Base-by-base conservation (phyloP, 2,797 vertebrate species). In the Bovichtus diacanthus region DNA sequence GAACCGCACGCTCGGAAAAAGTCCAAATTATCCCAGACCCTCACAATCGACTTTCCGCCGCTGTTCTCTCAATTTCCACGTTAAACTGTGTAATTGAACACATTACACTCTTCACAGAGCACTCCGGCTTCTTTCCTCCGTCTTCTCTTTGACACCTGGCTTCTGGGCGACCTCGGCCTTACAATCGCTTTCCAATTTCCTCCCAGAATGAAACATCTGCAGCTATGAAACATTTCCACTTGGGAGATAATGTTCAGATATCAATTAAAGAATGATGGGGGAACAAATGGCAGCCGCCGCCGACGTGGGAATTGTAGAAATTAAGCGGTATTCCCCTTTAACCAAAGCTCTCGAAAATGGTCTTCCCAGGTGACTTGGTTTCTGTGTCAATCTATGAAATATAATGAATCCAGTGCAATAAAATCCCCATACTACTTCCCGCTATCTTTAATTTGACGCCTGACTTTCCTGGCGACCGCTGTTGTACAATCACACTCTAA, bases 401-500 rank as follows among this genome's bases (percentile, higher is more conserved):
- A 76, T 90, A 91, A 93, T 92, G 90, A 89, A 91, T 85, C 83
- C 29, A 7, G 88, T 12, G 88, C 66, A 81, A 74, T 80, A 77
- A 87, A 90, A 70, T 90, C 90, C 90, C 90, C 59, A 67, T 9
- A 78, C 90, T 50, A 82, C 76, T 88, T 87, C 41, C 67, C 81
- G 86, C 87, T 70, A 93, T 88, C 88, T 88, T 93, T 93, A 93
- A 93, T 93, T 92, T 90, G 89, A 89, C 1, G 82, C 59, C 50
- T 86, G 90, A 85, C 91, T 91, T 93, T 87, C 60, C 84, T 49
- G 81, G 53, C 81, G 58, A 90, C 89, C 31, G 87, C 86, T 72
- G 76, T 86, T 84, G 71, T 90, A 91, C 90, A 93, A 93, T 93
- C 91, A 93, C 90, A 90, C 60, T 90, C 83, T 86, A 87, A 89